Evolutionary conservation across 2,113 vertebrate species (phyloP), one percentile per base, ranked within the genome.

Genomic region (Rafetus swinhoei): DNA sequence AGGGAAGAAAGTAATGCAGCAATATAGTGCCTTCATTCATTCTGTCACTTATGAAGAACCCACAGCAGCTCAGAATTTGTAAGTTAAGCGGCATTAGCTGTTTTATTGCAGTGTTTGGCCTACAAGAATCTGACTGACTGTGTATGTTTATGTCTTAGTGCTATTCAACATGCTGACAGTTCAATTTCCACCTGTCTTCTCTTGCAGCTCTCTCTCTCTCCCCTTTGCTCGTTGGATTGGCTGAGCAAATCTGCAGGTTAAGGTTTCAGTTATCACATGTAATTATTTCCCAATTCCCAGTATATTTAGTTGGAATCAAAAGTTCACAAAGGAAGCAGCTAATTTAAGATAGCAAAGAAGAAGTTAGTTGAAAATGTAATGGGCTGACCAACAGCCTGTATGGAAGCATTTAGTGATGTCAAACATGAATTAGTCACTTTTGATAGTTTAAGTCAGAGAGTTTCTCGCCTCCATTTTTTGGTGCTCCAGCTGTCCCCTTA

Each of bases 41-140:
- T 60, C 32, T 90, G 12, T 85, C 57, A 81, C 52, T 96, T 91
- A 45, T 65, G 52, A 90, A 82, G 27, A 60, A 76, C 92, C 55
- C 6, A 76, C 52, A 90, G 52, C 16, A 90, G 53, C 55, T 77
- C 81, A 84, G 55, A 79, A 79, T 93, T 92, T 90, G 25, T 29
- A 79, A 90, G 39, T 83, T 81, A 91, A 91, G 53, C 50, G 83
- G 13, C 21, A 29, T 92, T 93, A 86, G 18, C n/a, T 77, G 55
- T 54, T 91, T 35, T 35, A 18, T 92, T 39, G 27, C 8, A 39
- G 3, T 88, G n/a, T 89, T 74, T 90, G 19, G 35, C 89, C 15
- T 90, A 45, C 59, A 89, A 93, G 83, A 93, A 60, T 92, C 59
- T 87, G 52, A 62, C 62, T 62, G 59, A 3, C 52, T 93, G 76